phyloP scores from a whole-genome alignment of 2,888 invertebrate genomes.

The Timema podura region DNA sequence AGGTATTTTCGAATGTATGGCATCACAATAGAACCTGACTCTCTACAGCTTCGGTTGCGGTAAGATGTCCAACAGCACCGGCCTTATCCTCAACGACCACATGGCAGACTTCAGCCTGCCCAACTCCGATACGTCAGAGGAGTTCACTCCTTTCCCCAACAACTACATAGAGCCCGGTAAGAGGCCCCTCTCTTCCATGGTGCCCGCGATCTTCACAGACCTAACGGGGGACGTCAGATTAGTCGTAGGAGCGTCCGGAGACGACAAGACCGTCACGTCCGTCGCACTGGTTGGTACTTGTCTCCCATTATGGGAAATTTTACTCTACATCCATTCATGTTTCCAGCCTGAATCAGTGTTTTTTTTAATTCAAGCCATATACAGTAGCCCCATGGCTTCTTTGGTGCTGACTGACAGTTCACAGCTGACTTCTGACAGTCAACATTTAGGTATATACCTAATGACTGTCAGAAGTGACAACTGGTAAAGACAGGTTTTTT shows the following conservation, averaged over 20 bases:
- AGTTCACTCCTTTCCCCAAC: constrained; percentile 72
- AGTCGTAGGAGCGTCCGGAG: constrained; percentile 51
- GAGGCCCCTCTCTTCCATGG: constrained; percentile 87
- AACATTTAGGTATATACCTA: no score
- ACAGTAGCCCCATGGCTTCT: no score
- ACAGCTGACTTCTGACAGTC: no score
- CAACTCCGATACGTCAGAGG: constrained; percentile 60
- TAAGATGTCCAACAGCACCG: constrained; percentile 67
- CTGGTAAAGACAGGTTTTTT: no score
- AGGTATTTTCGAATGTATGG: background rate
- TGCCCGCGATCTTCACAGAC: constrained; percentile 72
- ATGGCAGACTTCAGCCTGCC: constrained; percentile 88
- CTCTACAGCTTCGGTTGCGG: constrained; percentile 71
- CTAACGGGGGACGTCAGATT: constrained; percentile 50
- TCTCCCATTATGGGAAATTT: background rate
- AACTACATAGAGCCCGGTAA: constrained; percentile 81
- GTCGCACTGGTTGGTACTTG: constrained; percentile 39
- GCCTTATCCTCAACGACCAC: constrained; percentile 79
- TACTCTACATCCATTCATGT: no score
- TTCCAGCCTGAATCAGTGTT: no score
- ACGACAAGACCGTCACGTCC: constrained; percentile 52
- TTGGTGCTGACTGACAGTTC: no score
- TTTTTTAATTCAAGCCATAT: no score
- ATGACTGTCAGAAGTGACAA: no score
- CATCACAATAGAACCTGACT: background rate